Base-by-base conservation (phyloP, 1,140 invertebrate genomes). In the Nephila pilipes region DNA sequence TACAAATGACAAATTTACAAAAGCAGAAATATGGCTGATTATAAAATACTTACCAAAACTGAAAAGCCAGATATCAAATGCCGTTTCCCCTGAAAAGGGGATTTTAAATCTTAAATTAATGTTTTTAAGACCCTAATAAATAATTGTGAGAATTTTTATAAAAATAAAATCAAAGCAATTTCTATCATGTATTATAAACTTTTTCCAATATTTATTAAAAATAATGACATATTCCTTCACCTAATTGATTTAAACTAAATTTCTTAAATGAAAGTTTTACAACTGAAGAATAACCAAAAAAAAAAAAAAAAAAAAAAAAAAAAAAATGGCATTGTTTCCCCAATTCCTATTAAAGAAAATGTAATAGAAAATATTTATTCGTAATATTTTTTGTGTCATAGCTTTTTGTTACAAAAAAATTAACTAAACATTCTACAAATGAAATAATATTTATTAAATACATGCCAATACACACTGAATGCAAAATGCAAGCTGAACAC, bases 41-140 rank as follows among this genome's bases (percentile, higher is more conserved):
- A 32, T 75, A 75, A 75, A 75, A 32, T 32, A 75, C 69, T 75
- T 32, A 75, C 69, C 69, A 75, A 14, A 32, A 32, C 18, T 36
- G 32, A 75, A 75, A 75, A 32, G 29, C 29, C 69, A 32, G 69
- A 32, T 32, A 29, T 32, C 29, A 32, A 75, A 29, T 16, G 32
- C 20, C 25, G 69, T 75, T 75, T 75, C 69, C 69, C 69, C 69
- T 75, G 69, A 25, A 75, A 75, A 36, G 69, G 69, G 69, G 69
- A 18, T 75, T 75, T 75, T 32, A 75, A 75, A 75, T 75, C 69
- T 75, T 14, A 75, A 75, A 29, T 36, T 36, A 75, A 18, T 32
- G 18, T 36, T 36, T 32, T 32, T 32, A 75, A 75, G 69, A 75
- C 69, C 69, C 69, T 12, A 14, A 32, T 36, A 75, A 16, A 32